Conservation (phyloP, 2,113 vertebrate genomes). For the Peromyscus maniculatus region DNA sequence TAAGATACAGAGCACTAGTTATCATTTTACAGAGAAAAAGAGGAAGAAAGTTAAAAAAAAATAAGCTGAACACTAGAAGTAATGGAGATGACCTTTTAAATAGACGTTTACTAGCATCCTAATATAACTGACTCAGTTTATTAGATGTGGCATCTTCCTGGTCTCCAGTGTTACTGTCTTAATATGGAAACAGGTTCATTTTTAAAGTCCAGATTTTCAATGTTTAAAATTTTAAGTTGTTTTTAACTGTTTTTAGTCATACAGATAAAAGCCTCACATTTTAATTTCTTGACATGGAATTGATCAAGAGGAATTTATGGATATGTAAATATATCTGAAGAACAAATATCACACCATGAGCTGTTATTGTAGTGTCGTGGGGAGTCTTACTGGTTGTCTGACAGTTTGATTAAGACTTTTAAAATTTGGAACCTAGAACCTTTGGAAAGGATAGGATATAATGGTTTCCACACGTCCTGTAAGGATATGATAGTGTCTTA, state of each 20-base stretch:
- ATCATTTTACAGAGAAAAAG: not conserved
- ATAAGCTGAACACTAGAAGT: conserved; percentile 13
- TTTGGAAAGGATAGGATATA: not conserved
- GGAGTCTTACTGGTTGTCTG: not conserved
- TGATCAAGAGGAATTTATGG: not conserved
- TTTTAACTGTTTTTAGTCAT: conserved; percentile 55
- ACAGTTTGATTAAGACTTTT: conserved; percentile 32
- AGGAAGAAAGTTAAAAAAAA: not conserved
- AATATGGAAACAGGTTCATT: conserved; percentile 55
- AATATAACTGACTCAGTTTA: conserved; percentile 42
- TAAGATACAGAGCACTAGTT: not conserved
- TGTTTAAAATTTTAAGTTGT: conserved; percentile 16
- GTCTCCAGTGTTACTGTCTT: not conserved
- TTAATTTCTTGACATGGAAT: conserved; percentile 31
- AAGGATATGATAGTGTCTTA: not conserved
- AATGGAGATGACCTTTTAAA: conserved; percentile 64
- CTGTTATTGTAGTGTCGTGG: not conserved
- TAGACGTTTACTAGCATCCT: conserved; percentile 43
- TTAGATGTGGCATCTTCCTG: conserved; percentile 35
- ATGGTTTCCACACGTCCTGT: not conserved
- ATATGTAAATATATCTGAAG: conserved; percentile 53
- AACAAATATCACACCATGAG: not conserved
- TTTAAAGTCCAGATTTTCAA: conserved; percentile 1
- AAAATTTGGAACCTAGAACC: conserved; percentile 37
- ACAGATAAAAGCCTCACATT: conserved; percentile 45